Base-by-base conservation (phyloP, 1,140 invertebrate species). In the Phthorimaea operculella region DNA sequence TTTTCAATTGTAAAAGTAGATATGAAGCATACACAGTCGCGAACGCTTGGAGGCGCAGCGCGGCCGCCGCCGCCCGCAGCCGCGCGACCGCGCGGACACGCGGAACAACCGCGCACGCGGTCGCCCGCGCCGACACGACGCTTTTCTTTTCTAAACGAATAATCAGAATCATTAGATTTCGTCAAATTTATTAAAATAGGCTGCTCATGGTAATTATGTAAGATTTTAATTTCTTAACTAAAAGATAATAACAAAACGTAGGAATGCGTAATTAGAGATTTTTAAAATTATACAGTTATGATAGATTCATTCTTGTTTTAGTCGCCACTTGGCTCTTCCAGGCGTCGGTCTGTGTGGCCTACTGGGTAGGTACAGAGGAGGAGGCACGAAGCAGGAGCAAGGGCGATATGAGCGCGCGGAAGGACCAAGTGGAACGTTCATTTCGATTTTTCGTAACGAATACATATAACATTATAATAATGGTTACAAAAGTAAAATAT, bases 221-320 rank as follows among this genome's bases (percentile, higher is more conserved):
- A 84, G 76, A 81, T 84, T 84, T 84, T 72, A 47, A 83, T 84
- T 84, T 84, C 81, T 80, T 81, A 84, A 80, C 82, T 81, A 84
- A 84, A 84, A 61, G 76, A 81, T 84, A 84, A 84, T 83, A 83
- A 77, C 77, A 79, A 82, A 83, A 79, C 70, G 79, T 82, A 82
- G 81, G 72, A 72, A 81, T 81, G 81, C 81, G 81, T 84, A 84
- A 84, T 84, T 84, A 84, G 81, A 82, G 66, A 79, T 84, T 84
- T 84, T 84, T 84, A 84, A 84, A 84, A 84, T 83, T 82, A 84
- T 84, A 84, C 81, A 82, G 78, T 84, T 81, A 84, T 76, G 66
- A 82, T 84, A 84, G 76, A 73, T 72, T 79, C 63, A 75, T 65
- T 47, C 59, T 80, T 74, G 71, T 76, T 74, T 78, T 70, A 62